A percentile compares a stretch with the other conserved stretches of the same genome.
phyloP scores from a whole-genome alignment of 1,140 invertebrate genomes.

The Potamilus streckersoni region DNA sequence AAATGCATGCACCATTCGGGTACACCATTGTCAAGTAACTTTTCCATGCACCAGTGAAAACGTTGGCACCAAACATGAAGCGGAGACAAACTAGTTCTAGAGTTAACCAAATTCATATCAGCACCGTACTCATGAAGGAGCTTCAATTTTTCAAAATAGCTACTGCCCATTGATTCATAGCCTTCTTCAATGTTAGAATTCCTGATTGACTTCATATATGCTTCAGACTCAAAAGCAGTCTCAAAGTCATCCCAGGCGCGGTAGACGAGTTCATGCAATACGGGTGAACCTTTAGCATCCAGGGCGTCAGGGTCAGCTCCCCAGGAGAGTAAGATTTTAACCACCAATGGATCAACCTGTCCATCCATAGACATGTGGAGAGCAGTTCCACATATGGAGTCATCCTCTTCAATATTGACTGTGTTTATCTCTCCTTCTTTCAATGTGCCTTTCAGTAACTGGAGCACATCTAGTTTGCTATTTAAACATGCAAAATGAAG shows the following conservation, averaged over 20 bases:
- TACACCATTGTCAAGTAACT: background rate
- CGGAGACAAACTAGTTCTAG: background rate
- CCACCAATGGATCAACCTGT: constrained; percentile 9
- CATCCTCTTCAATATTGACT: constrained; percentile 10
- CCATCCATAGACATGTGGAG: constrained; percentile 16
- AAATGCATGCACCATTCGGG: background rate
- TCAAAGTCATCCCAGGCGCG: constrained; percentile 11
- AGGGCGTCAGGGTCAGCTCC: constrained; percentile 6
- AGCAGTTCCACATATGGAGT: constrained; percentile 13
- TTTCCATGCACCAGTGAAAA: background rate
- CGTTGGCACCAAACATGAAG: constrained; percentile 5
- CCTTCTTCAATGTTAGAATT: background rate
- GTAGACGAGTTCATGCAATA: constrained; percentile 14
- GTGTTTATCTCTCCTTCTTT: constrained; percentile 9
- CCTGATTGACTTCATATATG: background rate
- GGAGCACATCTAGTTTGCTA: constrained; percentile 10
- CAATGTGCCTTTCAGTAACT: constrained; percentile 4
- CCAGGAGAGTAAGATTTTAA: constrained; percentile 4
- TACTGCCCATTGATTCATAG: background rate
- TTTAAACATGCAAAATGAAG: constrained; percentile 15
- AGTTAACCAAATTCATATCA: background rate
- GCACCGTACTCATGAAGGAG: constrained; percentile 1
- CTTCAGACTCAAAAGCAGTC: background rate
- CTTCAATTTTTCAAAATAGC: constrained; percentile 2
- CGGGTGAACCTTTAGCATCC: constrained; percentile 4